phyloP scores from a whole-genome alignment of 2,797 vertebrate genomes.

The Catostomus latipinnis region DNA sequence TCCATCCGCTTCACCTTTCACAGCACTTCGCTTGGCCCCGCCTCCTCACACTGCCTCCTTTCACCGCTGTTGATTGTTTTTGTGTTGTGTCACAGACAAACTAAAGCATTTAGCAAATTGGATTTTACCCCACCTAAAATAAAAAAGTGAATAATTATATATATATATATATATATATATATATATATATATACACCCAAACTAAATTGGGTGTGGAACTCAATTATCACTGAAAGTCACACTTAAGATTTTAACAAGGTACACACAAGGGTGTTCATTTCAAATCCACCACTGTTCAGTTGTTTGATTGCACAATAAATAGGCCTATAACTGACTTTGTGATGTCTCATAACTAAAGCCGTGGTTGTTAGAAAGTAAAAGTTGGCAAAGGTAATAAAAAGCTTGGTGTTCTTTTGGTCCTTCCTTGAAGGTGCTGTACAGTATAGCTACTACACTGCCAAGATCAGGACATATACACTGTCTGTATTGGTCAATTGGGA shows the following conservation, averaged over 20 bases:
- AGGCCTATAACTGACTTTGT: neutral
- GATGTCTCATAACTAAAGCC: neutral
- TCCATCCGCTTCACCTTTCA: too few species aligned
- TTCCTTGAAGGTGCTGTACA: too few species aligned
- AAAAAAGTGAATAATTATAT: neutral
- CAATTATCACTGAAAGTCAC: slow-evolving; percentile 43
- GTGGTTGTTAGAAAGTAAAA: neutral
- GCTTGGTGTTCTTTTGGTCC: too few species aligned
- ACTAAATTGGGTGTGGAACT: slow-evolving; percentile 22
- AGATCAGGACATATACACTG: neutral
- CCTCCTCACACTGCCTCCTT: neutral
- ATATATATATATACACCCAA: neutral
- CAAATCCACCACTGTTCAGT: neutral
- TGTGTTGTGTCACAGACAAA: neutral
- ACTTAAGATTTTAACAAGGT: slow-evolving; percentile 41
- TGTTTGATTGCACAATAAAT: neutral
- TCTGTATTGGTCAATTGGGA: neutral
- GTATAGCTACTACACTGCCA: neutral
- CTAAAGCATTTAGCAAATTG: neutral
- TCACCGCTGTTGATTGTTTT: neutral
- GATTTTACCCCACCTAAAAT: neutral
- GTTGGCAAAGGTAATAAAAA: neutral
- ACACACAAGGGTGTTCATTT: slow-evolving; percentile 32
- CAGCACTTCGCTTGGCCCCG: neutral
- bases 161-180: too few species aligned